These are phyloP conservation scores for Manis pentadactyla DNA, from an alignment of 2,797 vertebrate genomes.

Conservation along the genomic window DNA sequence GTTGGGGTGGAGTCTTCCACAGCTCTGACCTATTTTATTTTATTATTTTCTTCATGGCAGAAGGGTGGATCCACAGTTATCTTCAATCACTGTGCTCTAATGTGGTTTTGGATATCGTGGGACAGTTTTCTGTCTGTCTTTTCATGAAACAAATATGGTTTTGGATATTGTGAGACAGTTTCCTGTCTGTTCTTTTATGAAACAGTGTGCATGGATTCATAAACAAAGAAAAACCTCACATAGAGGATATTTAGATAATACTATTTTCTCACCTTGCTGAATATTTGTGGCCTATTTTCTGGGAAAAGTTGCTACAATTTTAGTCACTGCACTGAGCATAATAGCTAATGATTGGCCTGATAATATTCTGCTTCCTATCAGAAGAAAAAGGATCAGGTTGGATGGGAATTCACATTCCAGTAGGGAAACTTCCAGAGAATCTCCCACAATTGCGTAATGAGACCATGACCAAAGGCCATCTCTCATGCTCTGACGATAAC, in stretches of 20 bases:
- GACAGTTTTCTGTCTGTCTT: not conserved
- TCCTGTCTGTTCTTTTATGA: not conserved
- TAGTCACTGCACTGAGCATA: not conserved
- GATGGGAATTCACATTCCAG: not conserved
- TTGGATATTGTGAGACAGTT: not conserved
- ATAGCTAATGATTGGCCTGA: not conserved
- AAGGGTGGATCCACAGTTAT: not conserved
- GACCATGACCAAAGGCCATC: not conserved
- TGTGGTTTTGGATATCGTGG: not conserved
- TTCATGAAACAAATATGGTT: not conserved
- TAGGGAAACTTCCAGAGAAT: not conserved
- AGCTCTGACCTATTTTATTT: not conserved
- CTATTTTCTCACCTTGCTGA: not conserved
- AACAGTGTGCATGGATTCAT: not conserved
- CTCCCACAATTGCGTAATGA: not conserved
- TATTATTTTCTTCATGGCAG: not conserved
- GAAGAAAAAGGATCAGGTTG: not conserved
- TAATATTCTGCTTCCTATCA: not conserved
- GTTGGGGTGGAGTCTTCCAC: not conserved
- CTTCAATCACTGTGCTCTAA: not conserved
- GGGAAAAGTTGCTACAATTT: not conserved
- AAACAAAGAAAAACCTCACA: not conserved
- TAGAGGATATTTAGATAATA: not conserved
- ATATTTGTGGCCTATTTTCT: not conserved
- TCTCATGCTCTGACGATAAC: not conserved